A percentile compares a stretch with the other conserved stretches of the same genome.
These are phyloP conservation scores for Endomychus coccineus DNA, from an alignment of 2,888 invertebrate genomes.

Conservation along the genomic window DNA sequence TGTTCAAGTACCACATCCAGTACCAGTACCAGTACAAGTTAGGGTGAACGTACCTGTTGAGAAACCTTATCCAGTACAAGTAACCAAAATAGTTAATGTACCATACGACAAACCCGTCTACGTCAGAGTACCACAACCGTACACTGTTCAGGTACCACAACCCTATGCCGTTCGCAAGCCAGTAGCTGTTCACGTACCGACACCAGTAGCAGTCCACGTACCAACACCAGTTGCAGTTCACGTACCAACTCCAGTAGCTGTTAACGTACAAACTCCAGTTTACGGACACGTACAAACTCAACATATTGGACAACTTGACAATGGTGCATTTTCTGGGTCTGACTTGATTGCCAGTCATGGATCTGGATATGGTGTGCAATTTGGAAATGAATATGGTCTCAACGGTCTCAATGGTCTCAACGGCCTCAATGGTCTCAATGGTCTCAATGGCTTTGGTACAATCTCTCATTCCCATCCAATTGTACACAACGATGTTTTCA, in stretches of 20 bases:
- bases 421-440: neutral
- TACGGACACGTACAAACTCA: conserved; percentile 7
- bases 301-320: neutral
- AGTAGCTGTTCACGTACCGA: conserved; percentile 25
- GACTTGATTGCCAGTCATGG: neutral
- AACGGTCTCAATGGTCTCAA: neutral
- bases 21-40: conserved; percentile 26
- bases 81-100: conserved; percentile 26
- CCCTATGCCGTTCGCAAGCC: conserved; percentile 28
- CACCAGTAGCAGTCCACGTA: conserved; percentile 28
- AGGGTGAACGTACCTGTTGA: conserved; percentile 28
- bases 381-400: neutral
- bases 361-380: conserved; percentile 2
- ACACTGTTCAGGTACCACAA: conserved; percentile 28
- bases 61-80: conserved; percentile 29
- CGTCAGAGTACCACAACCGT: conserved; percentile 27
- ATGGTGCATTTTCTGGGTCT: neutral
- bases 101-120: conserved; percentile 30
- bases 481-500: neutral
- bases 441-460: neutral
- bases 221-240: conserved; percentile 23
- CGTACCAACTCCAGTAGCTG: conserved; percentile 4
- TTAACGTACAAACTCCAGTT: conserved; percentile 5
- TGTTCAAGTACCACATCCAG: conserved; percentile 27
- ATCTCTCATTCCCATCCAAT: conserved; percentile 2